Evolutionary conservation across 2,888 invertebrate genomes (phyloP), one percentile per base, ranked within the genome.

Genomic region (Yponomeuta malinellus): DNA sequence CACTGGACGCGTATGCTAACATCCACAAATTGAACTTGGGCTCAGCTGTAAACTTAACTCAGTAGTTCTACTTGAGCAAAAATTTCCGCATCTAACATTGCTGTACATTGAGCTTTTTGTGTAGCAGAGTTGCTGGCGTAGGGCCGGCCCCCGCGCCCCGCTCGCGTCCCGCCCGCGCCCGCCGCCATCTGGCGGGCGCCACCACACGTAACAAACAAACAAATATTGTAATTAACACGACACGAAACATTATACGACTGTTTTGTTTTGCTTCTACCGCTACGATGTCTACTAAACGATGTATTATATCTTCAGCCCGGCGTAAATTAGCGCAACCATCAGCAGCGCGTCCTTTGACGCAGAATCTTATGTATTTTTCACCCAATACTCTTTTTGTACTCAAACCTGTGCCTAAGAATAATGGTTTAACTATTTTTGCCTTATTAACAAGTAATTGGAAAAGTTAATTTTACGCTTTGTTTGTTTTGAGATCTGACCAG

Each of bases 81-180:
- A 12, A 86, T 85, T 89, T 87, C 84, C 85, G 90, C 90, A 89
- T 89, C 89, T 91, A 90, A 91, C 91, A 89, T 84, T 81, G 91
- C 91, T 91, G 91, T 92, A 91, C 82, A 92, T 89, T 83, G 83
- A 90, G 91, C 90, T 92, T 92, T 92, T 90, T 92, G 89, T 92
- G 91, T 91, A 90, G 89, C 89, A 91, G 85, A 83, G 78, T 88
- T 8, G 52, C 52, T 12, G 52, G 52, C 52, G 15, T 3, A 59
- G 1, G 52, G 15, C 12, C 12, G 15, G 52, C 43, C 15, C 15
- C 52, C 52, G 52, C 52, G 15, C 12, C 52, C 15, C 52, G 15
- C 10, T 12, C 52, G 52, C 52, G 52, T 3, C 52, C 52, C 52
- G 52, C 15, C 15, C 15, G 15, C 15, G 52, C 15, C 52, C 10